A percentile compares a stretch with the other conserved stretches of the same genome.
Conservation (phyloP, 2,797 vertebrate species). For the Dendrocincla tyrannina region DNA sequence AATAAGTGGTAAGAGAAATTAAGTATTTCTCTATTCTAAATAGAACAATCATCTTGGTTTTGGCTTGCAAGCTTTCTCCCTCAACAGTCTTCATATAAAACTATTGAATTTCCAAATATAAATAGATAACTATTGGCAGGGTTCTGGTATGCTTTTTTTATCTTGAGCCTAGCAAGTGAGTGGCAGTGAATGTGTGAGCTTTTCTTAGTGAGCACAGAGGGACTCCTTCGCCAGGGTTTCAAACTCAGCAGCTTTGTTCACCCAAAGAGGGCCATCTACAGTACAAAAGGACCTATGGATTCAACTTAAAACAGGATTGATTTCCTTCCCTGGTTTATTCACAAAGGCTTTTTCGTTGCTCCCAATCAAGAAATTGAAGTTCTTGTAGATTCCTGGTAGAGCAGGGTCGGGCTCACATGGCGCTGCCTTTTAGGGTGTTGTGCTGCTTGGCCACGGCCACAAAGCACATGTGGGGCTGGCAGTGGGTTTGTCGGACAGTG, state of each 20-base stretch:
- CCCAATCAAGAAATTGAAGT: not conserved
- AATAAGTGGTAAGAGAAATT: not conserved
- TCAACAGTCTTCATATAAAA: not conserved
- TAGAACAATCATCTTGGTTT: not conserved
- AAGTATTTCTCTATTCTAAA: not conserved
- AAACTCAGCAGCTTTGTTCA: not conserved
- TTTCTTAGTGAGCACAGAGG: not conserved
- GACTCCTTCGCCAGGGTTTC: not conserved
- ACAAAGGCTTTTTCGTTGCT: not conserved
- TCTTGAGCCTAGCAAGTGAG: not conserved
- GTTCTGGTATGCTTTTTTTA: not conserved
- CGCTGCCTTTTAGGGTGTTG: accelerated
- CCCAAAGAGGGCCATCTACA: not conserved
- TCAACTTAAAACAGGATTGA: not conserved
- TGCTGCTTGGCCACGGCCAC: not conserved
- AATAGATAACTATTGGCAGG: not conserved
- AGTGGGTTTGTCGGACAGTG: not conserved
- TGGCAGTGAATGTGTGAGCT: not conserved
- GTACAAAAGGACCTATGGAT: not conserved
- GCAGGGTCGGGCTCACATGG: accelerated
- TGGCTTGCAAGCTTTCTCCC: not conserved
- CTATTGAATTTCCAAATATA: not conserved
- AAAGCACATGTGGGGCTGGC: not conserved
- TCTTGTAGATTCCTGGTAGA: not conserved
- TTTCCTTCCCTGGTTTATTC: not conserved